Evolutionary conservation across 2,888 invertebrate species (phyloP), one percentile per base, ranked within the genome.

Genomic region (Siphonodentalium dalli): DNA sequence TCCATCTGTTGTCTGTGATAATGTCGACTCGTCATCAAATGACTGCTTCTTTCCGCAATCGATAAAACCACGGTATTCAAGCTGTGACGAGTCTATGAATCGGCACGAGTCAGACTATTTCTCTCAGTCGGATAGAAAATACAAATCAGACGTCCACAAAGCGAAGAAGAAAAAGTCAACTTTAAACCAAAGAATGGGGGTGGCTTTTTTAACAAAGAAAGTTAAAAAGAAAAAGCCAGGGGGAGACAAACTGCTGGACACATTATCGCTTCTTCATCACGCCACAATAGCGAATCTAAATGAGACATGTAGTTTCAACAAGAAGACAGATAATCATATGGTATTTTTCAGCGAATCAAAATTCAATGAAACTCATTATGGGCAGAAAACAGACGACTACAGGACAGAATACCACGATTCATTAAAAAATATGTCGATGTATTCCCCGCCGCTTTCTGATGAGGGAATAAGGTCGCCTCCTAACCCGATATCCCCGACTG

Each of bases 251-350:
- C 50, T 74, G 24, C 66, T 74, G 62, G 68, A 63, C 40, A 74
- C 71, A 46, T 53, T 77, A 33, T 71, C 72, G 20, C 50, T 70
- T 18, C 61, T 77, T 2, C 76, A 77, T 66, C 68, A 75, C 65
- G 76, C 75, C 1, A 77, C 77, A 5, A 41, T 77, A 35, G 75
- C 72, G 28, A 74, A 69, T 38, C 61, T 76, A 13, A 69, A 66
- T 15, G 67, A 61, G 45, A 26, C 39, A 9, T 13, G 42, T 20
- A 15, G 11, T 21, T 28, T 35, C 18, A 38, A 39, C 21, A 26
- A 23, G n/a, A n/a, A n/a, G n/a, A n/a, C n/a, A n/a, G n/a, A n/a
- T n/a, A n/a, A n/a, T n/a, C n/a, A n/a, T n/a, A n/a, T n/a, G n/a
- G n/a, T n/a, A n/a, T n/a, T n/a, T n/a, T n/a, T n/a, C n/a, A n/a